Percentiles rank a stretch among this genome's conserved stretches.
Evolutionary conservation across 2,113 vertebrate genomes (phyloP).

Genomic region (Noctilio leporinus): DNA sequence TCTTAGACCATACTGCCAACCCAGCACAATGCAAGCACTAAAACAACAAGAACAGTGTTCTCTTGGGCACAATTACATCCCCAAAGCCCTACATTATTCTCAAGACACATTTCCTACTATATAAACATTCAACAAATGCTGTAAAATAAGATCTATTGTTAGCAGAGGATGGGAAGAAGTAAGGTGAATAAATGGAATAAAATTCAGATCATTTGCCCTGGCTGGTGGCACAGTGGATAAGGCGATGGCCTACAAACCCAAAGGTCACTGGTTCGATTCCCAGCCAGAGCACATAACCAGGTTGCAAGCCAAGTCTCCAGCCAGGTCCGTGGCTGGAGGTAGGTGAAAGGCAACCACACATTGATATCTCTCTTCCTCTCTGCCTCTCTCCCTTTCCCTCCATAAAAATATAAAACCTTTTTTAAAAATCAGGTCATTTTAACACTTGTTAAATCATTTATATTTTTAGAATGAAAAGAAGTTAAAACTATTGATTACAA

Average conservation of each 20-base stretch:
- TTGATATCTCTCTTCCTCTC: too few species aligned
- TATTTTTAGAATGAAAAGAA: not conserved
- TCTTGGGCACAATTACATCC: not conserved
- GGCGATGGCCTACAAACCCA: too few species aligned
- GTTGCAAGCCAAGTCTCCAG: too few species aligned
- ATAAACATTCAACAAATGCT: not conserved
- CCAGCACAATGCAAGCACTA: fast-evolving
- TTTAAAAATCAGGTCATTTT: not conserved
- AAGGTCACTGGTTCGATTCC: too few species aligned
- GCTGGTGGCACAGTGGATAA: too few species aligned
- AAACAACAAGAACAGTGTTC: too few species aligned
- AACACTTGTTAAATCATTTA: not conserved
- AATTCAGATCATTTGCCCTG: not conserved
- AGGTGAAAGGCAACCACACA: too few species aligned
- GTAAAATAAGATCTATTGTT: not conserved
- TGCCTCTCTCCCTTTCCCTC: too few species aligned
- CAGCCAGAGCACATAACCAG: too few species aligned
- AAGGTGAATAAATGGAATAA: not conserved
- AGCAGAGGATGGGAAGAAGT: not conserved
- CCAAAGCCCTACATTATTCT: not conserved
- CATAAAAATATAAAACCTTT: too few species aligned
- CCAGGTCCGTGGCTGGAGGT: too few species aligned
- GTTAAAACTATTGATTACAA: not conserved
- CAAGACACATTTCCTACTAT: not conserved
- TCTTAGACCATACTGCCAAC: not conserved